Evolutionary conservation across 2,888 invertebrate species (phyloP).

Genomic region (Pantelozetes paolii): DNA sequence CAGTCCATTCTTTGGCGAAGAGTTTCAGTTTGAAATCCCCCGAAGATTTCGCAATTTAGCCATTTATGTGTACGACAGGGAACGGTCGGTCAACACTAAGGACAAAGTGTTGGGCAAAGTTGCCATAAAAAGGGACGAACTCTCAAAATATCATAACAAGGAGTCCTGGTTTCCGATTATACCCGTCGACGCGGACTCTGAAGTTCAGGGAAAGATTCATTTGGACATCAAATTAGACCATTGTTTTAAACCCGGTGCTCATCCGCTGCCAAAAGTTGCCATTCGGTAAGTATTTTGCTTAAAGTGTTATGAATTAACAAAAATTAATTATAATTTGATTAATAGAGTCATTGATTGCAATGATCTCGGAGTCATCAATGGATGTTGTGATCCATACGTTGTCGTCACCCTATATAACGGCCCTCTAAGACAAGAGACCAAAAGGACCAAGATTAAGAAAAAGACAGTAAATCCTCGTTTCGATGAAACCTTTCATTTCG

Average conservation of each 20-base stretch:
- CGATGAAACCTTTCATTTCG: conserved; percentile 79
- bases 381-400: conserved; percentile 85
- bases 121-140: conserved; percentile 78
- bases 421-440: conserved; percentile 59
- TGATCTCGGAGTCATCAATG: conserved; percentile 81
- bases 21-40: conserved; percentile 88
- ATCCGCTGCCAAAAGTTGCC: neutral
- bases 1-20: conserved; percentile 83
- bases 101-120: conserved; percentile 76
- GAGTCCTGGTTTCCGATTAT: conserved; percentile 87
- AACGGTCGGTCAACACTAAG: conserved; percentile 70
- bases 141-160: conserved; percentile 80
- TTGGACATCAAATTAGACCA: conserved; percentile 70
- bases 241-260: conserved; percentile 57
- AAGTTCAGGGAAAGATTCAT: conserved; percentile 78
- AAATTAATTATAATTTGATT: too few species aligned
- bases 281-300: conserved; percentile 25
- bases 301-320: too few species aligned
- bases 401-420: conserved; percentile 72
- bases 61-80: conserved; percentile 81
- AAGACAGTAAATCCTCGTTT: conserved; percentile 85
- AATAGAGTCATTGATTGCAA: conserved; percentile 71
- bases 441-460: conserved; percentile 78
- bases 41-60: conserved; percentile 81
- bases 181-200: conserved; percentile 80